Conservation (phyloP, 1,140 invertebrate species). For the Venturia canescens region DNA sequence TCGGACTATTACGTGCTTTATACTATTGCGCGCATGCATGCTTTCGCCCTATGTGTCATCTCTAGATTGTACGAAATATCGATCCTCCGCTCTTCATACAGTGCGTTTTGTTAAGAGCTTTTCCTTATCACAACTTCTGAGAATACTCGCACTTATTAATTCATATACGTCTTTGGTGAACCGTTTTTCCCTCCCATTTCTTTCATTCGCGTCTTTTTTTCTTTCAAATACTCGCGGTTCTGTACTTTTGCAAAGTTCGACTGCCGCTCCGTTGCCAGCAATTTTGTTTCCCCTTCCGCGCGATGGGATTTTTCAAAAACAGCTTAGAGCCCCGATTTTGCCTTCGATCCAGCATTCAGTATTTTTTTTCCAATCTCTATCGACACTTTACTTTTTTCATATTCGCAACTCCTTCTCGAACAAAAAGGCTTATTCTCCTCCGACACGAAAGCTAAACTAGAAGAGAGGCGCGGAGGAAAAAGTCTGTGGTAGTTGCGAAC, state of each 20-base stretch:
- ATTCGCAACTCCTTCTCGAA: neutral
- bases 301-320: too few species aligned
- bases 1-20: constrained; percentile 14
- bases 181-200: too few species aligned
- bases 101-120: neutral
- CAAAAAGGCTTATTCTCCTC: neutral
- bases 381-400: neutral
- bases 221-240: too few species aligned
- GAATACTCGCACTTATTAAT: neutral
- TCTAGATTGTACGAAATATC: neutral
- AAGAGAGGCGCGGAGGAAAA: neutral
- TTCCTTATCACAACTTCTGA: neutral
- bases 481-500: neutral
- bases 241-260: too few species aligned
- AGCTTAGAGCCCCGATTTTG: too few species aligned
- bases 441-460: neutral
- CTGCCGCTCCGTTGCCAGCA: too few species aligned
- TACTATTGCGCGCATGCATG: neutral
- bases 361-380: too few species aligned
- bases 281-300: too few species aligned
- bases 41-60: neutral
- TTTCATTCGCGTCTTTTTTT: too few species aligned
- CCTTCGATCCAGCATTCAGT: too few species aligned
- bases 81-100: neutral
- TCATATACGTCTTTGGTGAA: neutral